Base-by-base conservation (phyloP, 2,113 vertebrate species). In the Syngnathus floridae region DNA sequence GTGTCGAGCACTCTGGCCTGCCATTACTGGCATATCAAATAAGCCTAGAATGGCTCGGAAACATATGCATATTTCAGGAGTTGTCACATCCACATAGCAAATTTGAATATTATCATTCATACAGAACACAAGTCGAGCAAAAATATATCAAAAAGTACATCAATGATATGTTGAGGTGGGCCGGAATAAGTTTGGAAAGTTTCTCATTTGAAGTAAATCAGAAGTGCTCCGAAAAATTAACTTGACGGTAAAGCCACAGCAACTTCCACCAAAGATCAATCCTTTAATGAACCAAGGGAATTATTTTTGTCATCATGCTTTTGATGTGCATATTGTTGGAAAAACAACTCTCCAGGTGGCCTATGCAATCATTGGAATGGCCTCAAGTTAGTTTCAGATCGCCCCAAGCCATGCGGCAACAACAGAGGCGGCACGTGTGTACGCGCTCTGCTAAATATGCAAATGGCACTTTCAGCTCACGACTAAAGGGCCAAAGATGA, bases 51-150 rank as follows among this genome's bases (percentile, higher is more conserved):
- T 43, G 65, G 71, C 65, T 57, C 31, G 38, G 73, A 74, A 67
- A 65, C 72, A 66, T 74, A 83, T 86, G 76, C 84, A 90, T 91
- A 88, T 90, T 90, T 90, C 82, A 91, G 79, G 65, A 65, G 70
- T 81, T 81, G 83, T 82, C 78, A 80, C 70, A 66, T 43, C 48
- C 68, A 72, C 26, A 12, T 8, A 31, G 26, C 26, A 13, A 9
- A 51, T 51, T 9, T n/a, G 3, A 31, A 26, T 14, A 54, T 7
- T 52, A 22, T 3, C 21, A 55, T 31, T 31, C 13, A 7, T 5
- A 49, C 12, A n/a, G 48, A 10, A 51, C 19, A 51, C 19, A 21
- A 8, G 48, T 51, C n/a, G 5, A 51, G 48, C 8, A 21, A 21
- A 21, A 51, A 7, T 48, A 48, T 31, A 31, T 31, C 26, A 31